These are phyloP conservation scores for Bicyclus anynana DNA, from an alignment of 1,140 invertebrate species.

Conservation along the genomic window DNA sequence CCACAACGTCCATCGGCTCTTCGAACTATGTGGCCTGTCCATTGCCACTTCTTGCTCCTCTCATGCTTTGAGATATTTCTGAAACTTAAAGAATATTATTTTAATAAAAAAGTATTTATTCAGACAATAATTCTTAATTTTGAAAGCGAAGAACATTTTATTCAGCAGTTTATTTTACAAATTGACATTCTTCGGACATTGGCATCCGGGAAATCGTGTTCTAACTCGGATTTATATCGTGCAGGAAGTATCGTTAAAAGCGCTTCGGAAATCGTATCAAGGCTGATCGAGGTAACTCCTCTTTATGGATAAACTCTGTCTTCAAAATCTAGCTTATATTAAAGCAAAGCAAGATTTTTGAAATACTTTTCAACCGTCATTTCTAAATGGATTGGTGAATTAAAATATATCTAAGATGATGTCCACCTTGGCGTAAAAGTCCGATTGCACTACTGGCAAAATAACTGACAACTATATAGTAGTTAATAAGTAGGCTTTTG, in stretches of 20 bases:
- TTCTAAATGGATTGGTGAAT: too few species aligned
- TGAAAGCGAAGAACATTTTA: slow-evolving; percentile 17
- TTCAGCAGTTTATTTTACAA: slow-evolving; percentile 27
- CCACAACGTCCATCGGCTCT: too few species aligned
- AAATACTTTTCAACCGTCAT: too few species aligned
- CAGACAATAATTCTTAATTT: not conserved
- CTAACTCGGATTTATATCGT: slow-evolving; percentile 68
- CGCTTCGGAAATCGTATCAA: slow-evolving; percentile 69
- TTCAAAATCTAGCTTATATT: not conserved
- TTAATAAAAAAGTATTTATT: not conserved
- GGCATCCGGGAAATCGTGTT: slow-evolving; percentile 30
- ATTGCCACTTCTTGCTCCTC: too few species aligned
- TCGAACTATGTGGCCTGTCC: too few species aligned
- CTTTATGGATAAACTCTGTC: not conserved
- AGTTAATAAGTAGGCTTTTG: too few species aligned
- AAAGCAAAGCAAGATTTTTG: too few species aligned
- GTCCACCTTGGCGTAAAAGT: too few species aligned
- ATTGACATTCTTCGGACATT: slow-evolving; percentile 29
- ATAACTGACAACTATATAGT: too few species aligned
- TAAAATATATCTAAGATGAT: too few species aligned
- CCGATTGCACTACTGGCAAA: too few species aligned
- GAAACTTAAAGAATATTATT: not conserved
- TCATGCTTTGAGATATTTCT: too few species aligned
- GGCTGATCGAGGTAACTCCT: slow-evolving; percentile 51
- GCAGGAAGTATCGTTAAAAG: slow-evolving; percentile 59